Percentiles rank a stretch among this genome's conserved stretches.
Conservation (phyloP, 2,797 vertebrate species). For the Rhadinocentrus ornatus region DNA sequence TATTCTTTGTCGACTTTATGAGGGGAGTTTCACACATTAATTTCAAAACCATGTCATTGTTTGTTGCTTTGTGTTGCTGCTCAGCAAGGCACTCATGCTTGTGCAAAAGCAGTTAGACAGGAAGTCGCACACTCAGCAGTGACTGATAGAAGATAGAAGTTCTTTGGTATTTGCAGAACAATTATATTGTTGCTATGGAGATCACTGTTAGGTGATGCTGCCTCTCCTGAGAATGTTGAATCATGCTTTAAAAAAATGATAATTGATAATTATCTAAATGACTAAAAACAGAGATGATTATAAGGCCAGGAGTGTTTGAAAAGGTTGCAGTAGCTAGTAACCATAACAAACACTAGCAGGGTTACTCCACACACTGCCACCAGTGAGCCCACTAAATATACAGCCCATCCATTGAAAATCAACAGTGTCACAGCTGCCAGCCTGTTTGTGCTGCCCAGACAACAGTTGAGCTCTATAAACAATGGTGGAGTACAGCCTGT, state of each 20-base stretch:
- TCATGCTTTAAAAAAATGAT: not conserved
- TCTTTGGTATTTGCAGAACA: not conserved
- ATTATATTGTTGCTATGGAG: not conserved
- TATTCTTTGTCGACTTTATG: not conserved
- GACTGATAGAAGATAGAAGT: conserved; percentile 22
- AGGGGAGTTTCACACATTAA: conserved; percentile 46
- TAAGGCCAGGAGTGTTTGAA: not conserved
- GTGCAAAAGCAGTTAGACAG: conserved; percentile 45
- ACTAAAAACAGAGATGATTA: not conserved
- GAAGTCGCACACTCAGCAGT: conserved; percentile 55
- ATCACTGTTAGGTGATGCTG: not conserved
- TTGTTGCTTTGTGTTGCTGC: conserved; percentile 36
- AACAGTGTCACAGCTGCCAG: conserved; percentile 77
- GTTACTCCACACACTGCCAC: conserved; percentile 42
- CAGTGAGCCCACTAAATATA: conserved; percentile 49
- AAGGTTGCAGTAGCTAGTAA: conserved; percentile 17
- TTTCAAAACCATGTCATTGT: conserved; percentile 28
- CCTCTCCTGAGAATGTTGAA: not conserved
- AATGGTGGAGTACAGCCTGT: conserved; percentile 47
- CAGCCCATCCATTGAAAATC: conserved; percentile 63
- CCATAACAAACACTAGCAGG: conserved; percentile 41
- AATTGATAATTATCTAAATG: not conserved
- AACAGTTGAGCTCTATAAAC: conserved; percentile 67
- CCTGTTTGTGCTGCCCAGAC: conserved; percentile 70
- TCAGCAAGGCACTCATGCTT: conserved; percentile 55